Base-by-base conservation (phyloP, 1,140 invertebrate species). In the Dendroctonus ponderosae region DNA sequence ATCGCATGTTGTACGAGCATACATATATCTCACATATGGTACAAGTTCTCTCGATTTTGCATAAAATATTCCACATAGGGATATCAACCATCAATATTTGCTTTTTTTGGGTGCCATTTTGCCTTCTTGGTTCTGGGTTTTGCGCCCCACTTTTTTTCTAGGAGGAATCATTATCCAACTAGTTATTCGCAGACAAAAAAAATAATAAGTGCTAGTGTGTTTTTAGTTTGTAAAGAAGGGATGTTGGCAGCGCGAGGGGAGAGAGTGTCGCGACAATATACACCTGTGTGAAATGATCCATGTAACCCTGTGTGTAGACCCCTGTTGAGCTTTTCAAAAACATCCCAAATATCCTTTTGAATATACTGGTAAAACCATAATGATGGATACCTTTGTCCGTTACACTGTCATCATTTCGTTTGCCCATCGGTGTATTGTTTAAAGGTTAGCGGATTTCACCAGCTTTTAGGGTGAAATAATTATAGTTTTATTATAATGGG, bases 261-360 rank as follows among this genome's bases (percentile, higher is more conserved):
- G 51, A 63, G 37, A 61, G 7, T 65, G 56, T 66, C 67, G 58
- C 60, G 65, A 53, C 53, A 50, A 52, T 68, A 66, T 70, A 60
- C 69, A 70, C 69, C 69, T 70, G 69, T 70, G 69, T 64, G 69
- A 68, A 70, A 68, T 70, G 69, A 70, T 70, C 69, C 69, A 67
- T 68, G 57, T 67, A 62, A 68, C 66, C 58, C 62, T 60, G 62
- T 68, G 62, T 61, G 59, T 58, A 63, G 66, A 70, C 69, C 69
- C 69, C 66, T 59, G 57, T 57, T 12, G 62, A 9, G 61, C 61
- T 58, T 70, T 70, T 70, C 66, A 68, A 26, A 65, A 53, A 60
- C 66, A 70, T 70, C 66, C 69, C 49, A 54, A 67, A 63, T 62
- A 67, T 62, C 50, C 68, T 49, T 58, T 70, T 67, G 48, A 58